phyloP scores from a whole-genome alignment of 1,140 invertebrate genomes.

The Asobara japonica region DNA sequence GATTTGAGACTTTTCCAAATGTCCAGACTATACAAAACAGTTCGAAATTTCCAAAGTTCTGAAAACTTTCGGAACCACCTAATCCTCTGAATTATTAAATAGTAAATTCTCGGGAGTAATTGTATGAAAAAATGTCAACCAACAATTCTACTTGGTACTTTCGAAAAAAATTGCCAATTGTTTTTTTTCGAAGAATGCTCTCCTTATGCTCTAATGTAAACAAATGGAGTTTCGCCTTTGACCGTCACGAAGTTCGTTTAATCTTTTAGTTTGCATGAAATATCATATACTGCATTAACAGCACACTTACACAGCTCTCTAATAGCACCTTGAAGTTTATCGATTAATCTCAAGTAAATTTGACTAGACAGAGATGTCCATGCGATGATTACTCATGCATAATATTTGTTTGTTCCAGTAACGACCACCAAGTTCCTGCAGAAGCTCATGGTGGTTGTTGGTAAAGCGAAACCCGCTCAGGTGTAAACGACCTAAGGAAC shows the following conservation, averaged over 20 bases:
- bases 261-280: conserved; percentile 43
- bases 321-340: conserved; percentile 19
- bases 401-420: conserved; percentile 66
- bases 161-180: too few relatives aligned
- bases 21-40: too few relatives aligned
- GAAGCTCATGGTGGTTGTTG: conserved; percentile 75
- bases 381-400: background rate
- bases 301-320: conserved; percentile 23
- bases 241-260: conserved; percentile 17
- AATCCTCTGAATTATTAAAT: too few relatives aligned
- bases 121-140: too few relatives aligned
- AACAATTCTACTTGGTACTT: too few relatives aligned
- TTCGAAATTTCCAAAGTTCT: too few relatives aligned
- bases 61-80: too few relatives aligned
- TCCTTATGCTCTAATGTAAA: too few relatives aligned
- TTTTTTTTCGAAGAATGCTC: too few relatives aligned
- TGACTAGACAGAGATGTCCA: background rate
- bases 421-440: conserved; percentile 71
- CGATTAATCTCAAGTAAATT: background rate
- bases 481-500: conserved; percentile 64
- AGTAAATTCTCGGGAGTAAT: too few relatives aligned
- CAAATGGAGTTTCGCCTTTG: too few relatives aligned
- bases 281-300: conserved; percentile 31
- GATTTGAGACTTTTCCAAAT: too few relatives aligned
- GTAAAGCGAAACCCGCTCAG: conserved; percentile 74